Evolutionary conservation across 2,797 vertebrate species (phyloP).

Genomic region (Phrynocephalus forsythii): DNA sequence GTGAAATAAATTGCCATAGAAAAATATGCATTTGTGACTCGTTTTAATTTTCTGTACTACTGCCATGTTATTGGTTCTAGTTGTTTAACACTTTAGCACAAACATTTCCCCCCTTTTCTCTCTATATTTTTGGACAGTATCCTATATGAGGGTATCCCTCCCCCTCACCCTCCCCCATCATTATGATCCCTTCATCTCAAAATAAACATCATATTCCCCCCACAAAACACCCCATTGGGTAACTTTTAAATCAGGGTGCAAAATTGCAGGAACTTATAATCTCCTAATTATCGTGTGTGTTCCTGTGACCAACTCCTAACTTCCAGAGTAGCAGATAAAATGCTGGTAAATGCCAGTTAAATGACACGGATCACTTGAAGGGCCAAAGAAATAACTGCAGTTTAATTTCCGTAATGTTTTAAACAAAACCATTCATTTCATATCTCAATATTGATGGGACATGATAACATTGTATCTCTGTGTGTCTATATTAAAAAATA

Average conservation of each 20-base stretch:
- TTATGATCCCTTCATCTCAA: conserved; percentile 65
- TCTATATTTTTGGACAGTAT: too few relatives aligned
- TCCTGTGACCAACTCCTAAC: conserved; percentile 76
- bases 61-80: conserved; percentile 83
- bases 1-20: conserved; percentile 96
- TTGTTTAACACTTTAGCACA: conserved; percentile 84
- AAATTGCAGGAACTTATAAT: conserved; percentile 75
- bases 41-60: conserved; percentile 90
- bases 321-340: conserved; percentile 80
- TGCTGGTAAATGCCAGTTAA: conserved; percentile 80
- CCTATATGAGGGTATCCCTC: too few relatives aligned
- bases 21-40: conserved; percentile 92
- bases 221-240: conserved; percentile 57
- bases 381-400: conserved; percentile 77
- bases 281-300: conserved; percentile 77
- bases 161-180: not conserved
- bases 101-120: too few relatives aligned
- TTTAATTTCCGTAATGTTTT: conserved; percentile 82
- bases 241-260: conserved; percentile 58
- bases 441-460: conserved; percentile 71
- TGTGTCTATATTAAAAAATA: not conserved
- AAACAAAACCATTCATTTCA: conserved; percentile 80
- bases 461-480: conserved; percentile 60
- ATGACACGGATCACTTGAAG: conserved; percentile 79
- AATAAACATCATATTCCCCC: conserved; percentile 56